A percentile compares a stretch with the other conserved stretches of the same genome.
Conservation (phyloP, 30 jellyfish, hydroid and myxozoan genomes). For the Clytia hemisphaerica region DNA sequence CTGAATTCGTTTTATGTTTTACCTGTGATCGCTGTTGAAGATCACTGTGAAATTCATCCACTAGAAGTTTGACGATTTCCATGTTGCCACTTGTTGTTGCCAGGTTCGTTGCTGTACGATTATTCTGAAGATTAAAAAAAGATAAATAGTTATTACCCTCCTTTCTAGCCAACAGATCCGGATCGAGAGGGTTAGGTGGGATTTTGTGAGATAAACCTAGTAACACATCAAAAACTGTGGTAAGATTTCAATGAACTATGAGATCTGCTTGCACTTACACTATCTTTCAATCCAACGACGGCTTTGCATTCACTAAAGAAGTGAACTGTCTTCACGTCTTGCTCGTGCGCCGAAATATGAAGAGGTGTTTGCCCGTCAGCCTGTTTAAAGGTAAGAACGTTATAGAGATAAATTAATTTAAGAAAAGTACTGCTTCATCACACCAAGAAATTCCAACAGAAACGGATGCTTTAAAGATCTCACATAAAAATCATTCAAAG, state of each 20-base stretch:
- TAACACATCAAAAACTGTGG: no score
- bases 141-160: neutral
- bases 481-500: no score
- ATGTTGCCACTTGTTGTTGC: conserved; percentile 82
- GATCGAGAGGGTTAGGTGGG: no score
- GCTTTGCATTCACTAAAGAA: conserved; percentile 62
- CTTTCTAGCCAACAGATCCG: no score
- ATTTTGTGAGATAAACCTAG: no score
- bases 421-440: neutral
- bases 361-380: conserved; percentile 85
- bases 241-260: no score
- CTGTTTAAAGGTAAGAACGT: conserved; percentile 3
- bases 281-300: conserved; percentile 62
- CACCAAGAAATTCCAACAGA: no score
- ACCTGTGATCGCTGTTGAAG: conserved; percentile 85
- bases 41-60: conserved; percentile 74
- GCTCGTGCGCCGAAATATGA: conserved; percentile 73
- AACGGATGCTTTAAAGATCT: no score
- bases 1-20: no score
- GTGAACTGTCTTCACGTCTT: conserved; percentile 70
- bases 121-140: conserved; percentile 42
- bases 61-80: conserved; percentile 45
- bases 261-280: no score
- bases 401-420: neutral
- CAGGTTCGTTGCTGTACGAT: conserved; percentile 76